Conservation (phyloP, 2,888 invertebrate genomes). For the Meandrusa payeni region DNA sequence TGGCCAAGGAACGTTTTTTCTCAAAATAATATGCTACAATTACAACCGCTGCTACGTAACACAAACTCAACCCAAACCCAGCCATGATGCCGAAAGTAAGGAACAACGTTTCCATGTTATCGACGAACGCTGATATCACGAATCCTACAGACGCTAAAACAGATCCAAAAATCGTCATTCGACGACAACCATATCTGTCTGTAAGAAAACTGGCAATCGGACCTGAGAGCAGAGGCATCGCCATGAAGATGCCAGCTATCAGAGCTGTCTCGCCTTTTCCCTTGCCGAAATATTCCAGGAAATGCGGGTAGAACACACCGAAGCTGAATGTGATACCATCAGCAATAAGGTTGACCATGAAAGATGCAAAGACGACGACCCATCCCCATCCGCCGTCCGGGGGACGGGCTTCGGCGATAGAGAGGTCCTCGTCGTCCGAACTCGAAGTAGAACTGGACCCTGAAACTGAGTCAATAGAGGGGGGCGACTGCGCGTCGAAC, state of each 20-base stretch:
- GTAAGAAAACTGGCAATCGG: constrained; percentile 92
- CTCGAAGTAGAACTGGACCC: constrained; percentile 67
- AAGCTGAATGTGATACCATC: constrained; percentile 96
- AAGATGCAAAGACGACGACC: constrained; percentile 94
- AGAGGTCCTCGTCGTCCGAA: constrained; percentile 82
- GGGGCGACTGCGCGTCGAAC: constrained; percentile 76
- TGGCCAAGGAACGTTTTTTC: constrained; percentile 90
- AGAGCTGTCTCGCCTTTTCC: constrained; percentile 93
- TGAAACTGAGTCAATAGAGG: constrained; percentile 56
- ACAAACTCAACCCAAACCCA: constrained; percentile 91
- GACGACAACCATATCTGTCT: constrained; percentile 90
- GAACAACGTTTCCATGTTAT: constrained; percentile 88
- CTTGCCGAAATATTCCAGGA: constrained; percentile 91
- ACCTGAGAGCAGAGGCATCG: constrained; percentile 92
- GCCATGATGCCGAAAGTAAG: constrained; percentile 91
- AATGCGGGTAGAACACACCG: constrained; percentile 93
- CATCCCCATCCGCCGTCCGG: constrained; percentile 97
- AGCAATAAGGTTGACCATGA: constrained; percentile 93
- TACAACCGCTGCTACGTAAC: constrained; percentile 94
- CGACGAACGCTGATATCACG: constrained; percentile 87
- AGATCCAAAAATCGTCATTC: constrained; percentile 89
- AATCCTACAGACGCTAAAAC: constrained; percentile 88
- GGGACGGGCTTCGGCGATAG: constrained; percentile 84
- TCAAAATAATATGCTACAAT: constrained; percentile 95
- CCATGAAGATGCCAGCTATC: constrained; percentile 95